A percentile compares a stretch with the other conserved stretches of the same genome.
These are phyloP conservation scores for Coptodon bakossiorum DNA, from an alignment of 2,113 vertebrate species.

Conservation along the genomic window DNA sequence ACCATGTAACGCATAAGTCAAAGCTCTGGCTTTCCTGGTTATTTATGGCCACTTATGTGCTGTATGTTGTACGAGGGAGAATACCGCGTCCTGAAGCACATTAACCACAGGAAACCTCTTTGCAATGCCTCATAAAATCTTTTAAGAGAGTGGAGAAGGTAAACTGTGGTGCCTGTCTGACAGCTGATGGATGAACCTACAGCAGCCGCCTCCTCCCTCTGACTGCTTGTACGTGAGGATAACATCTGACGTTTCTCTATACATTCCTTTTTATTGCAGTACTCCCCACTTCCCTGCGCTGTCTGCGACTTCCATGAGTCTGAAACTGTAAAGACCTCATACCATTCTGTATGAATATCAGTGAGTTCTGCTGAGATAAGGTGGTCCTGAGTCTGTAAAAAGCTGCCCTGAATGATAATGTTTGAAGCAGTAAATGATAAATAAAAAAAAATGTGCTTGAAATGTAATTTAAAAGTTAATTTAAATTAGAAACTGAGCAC, in stretches of 20 bases:
- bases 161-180: background rate
- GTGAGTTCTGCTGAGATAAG: background rate
- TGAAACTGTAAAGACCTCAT: background rate
- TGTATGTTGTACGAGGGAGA: background rate
- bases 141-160: background rate
- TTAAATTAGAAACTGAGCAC: background rate
- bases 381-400: background rate
- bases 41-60: background rate
- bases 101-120: background rate
- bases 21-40: background rate
- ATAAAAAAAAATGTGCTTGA: background rate
- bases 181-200: background rate
- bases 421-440: background rate
- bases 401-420: background rate
- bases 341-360: background rate
- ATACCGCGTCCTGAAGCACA: background rate
- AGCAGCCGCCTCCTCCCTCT: background rate
- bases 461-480: background rate
- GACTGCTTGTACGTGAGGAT: background rate
- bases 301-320: background rate
- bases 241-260: background rate
- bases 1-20: background rate
- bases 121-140: constrained; percentile 12
- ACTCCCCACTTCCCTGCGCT: background rate
- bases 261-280: background rate